Base-by-base conservation (phyloP, 2,797 vertebrate species). In the Morus bassanus region DNA sequence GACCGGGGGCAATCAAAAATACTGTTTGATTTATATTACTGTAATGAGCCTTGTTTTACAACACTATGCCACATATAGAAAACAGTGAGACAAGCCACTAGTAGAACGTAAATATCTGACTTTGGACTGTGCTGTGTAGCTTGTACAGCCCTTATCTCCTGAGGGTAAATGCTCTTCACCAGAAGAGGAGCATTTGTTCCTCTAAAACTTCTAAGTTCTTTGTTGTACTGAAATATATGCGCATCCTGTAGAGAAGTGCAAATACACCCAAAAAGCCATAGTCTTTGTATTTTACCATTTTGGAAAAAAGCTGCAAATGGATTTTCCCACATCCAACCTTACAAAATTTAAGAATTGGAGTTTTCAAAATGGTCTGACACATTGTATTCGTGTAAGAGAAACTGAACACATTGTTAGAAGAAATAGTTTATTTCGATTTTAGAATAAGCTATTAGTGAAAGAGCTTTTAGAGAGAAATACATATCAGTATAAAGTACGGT, bases 151-250 rank as follows among this genome's bases (percentile, higher is more conserved):
- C 96, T 97, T 97, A 98, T 98, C 98, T 99, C 98, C 97, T 91
- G 95, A 83, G 98, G 98, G 63, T 98, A 98, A 91, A 98, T 89
- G 30, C 90, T 96, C 94, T 79, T 98, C n/a, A 98, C 93, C 77
- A 98, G 95, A 21, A 95, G 92, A 60, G 48, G 94, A 79, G 98
- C 98, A 53, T 98, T 97, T 92, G 95, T 95, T 91, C 96, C 93
- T 91, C 90, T 98, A 45, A 98, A 96, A 70, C 59, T 65, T 87
- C 92, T 93, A 74, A 98, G 48, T 46, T 89, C 95, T 97, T 98
- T 98, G 60, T 97, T 97, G 64, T 98, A 97, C 18, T 76, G 89
- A 90, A 98, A 98, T 65, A 98, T 31, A 51, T 96, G 45, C 9
- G 88, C 81, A 95, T 97, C 92, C 98, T 99, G 51, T 14, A 91